Evolutionary conservation across 2,888 invertebrate genomes (phyloP), one percentile per base, ranked within the genome.

Genomic region (Stegophylla sp.): DNA sequence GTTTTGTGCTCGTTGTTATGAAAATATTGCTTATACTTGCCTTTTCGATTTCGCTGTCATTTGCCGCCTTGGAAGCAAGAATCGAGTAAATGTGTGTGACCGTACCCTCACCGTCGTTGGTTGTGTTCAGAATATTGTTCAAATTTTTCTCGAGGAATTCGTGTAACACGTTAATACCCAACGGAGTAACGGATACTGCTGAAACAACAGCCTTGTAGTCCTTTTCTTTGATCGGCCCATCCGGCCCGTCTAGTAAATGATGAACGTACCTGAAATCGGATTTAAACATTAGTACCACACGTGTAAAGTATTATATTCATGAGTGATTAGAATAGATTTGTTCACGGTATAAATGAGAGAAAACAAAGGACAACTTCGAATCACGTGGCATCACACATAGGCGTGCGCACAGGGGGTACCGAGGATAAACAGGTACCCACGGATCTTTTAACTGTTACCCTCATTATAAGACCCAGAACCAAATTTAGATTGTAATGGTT

Each of bases 181-280:
- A 9, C 4, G 64, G 53, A 15, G 75, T 76, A 7, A 4, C 2
- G 7, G 75, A 64, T 53, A 76, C 23, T 13, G 64, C 10, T 5
- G 41, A 26, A 1, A 76, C 20, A 3, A 76, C 43, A 1, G 75
- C 64, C 3, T 9, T 7, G 9, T 53, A 66, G 9, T 43, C n/a
- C 1, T 53, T 53, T 23, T 3, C 7, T 43, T 64, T 76, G 13
- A 76, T 53, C 26, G 43, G 64, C 23, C 72, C 61, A 7, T 28
- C 17, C 0, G 73, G 61, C 43, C 77, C 77, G 7, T 77, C 77
- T 1, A 77, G 10, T 45, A 77, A 20, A 28, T 77, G 67, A 17
- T 69, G 12, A 3, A 77, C 45, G 3, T 59, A 59, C 12, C 77
- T 77, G 23, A 45, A 53, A 53, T n/a, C 9, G 1, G 12, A n/a